These are phyloP conservation scores for Pteria penguin DNA, from an alignment of 2,888 invertebrate species.

Conservation along the genomic window DNA sequence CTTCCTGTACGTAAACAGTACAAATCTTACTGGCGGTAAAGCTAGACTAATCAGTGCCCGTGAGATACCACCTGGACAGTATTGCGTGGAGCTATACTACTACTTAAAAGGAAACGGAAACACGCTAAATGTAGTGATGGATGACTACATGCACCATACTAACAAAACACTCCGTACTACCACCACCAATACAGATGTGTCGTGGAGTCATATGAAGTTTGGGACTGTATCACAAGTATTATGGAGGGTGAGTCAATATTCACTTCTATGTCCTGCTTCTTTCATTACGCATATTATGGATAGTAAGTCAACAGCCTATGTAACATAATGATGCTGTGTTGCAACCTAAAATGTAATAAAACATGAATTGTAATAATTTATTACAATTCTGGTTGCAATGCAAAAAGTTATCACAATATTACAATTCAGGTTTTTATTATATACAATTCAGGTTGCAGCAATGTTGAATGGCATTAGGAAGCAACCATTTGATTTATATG, in stretches of 20 bases:
- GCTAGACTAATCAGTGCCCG: constrained; percentile 3
- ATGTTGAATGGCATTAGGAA: too few relatives aligned
- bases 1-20: constrained; percentile 1
- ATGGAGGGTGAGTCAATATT: constrained; percentile 4
- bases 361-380: too few relatives aligned
- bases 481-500: too few relatives aligned
- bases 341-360: too few relatives aligned
- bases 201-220: background rate
- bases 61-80: constrained; percentile 17
- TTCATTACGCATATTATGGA: too few relatives aligned
- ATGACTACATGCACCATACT: constrained; percentile 6
- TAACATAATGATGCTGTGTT: too few relatives aligned
- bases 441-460: too few relatives aligned
- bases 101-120: background rate
- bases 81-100: constrained; percentile 8
- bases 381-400: too few relatives aligned
- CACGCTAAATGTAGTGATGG: background rate
- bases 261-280: too few relatives aligned
- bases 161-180: background rate
- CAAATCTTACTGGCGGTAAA: background rate
- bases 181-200: background rate
- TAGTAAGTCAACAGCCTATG: too few relatives aligned
- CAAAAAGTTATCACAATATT: too few relatives aligned
- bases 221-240: background rate
- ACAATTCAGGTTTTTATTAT: too few relatives aligned